Evolutionary conservation across 2,797 vertebrate species (phyloP).

Genomic region (Paratrypauchen microcephalus): DNA sequence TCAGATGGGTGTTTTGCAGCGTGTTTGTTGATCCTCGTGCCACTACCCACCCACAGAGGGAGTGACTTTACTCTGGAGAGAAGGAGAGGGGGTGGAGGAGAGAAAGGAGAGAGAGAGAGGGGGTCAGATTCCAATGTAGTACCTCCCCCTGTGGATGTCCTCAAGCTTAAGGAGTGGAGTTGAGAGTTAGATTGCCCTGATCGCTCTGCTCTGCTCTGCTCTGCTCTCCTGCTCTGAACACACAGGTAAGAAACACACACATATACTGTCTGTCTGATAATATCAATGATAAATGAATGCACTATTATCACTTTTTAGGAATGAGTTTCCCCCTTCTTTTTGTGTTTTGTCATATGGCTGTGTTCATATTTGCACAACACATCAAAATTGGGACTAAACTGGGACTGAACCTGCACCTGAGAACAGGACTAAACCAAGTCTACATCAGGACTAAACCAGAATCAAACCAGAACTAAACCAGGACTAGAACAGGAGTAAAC

Average conservation of each 20-base stretch:
- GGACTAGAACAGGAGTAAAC: too few relatives aligned
- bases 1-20: too few relatives aligned
- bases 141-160: constrained; percentile 78
- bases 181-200: constrained; percentile 78
- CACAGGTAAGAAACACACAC: constrained; percentile 80
- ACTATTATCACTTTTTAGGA: too few relatives aligned
- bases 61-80: not conserved
- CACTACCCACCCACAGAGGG: constrained; percentile 67
- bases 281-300: too few relatives aligned
- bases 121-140: constrained; percentile 37
- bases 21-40: not conserved
- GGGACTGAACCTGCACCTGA: not conserved
- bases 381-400: not conserved
- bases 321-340: not conserved
- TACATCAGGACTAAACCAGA: too few relatives aligned
- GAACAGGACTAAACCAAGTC: too few relatives aligned
- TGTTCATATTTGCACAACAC: too few relatives aligned
- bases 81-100: not conserved
- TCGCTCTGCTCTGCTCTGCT: constrained; percentile 67
- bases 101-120: not conserved
- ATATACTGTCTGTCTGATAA: too few relatives aligned
- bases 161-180: constrained; percentile 50
- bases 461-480: too few relatives aligned
- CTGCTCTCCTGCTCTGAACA: constrained; percentile 68
- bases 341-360: not conserved